Percentiles rank a stretch among this genome's conserved stretches.
phyloP scores from a whole-genome alignment of 2,113 vertebrate species.

The Neomonachus schauinslandi region DNA sequence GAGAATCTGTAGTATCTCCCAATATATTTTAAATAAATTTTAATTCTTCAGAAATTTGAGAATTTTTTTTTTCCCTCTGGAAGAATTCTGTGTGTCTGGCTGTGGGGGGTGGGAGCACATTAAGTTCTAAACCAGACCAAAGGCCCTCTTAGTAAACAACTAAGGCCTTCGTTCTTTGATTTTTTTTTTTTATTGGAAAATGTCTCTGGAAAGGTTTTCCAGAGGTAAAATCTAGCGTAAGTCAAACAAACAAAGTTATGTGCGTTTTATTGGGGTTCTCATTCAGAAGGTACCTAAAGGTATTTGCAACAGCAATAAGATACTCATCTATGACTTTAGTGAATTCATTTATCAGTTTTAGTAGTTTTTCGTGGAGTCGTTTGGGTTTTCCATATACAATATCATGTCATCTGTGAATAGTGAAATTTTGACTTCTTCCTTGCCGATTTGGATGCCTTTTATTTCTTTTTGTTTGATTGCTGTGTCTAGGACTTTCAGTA shows the following conservation, averaged over 20 bases:
- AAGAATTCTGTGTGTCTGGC: neutral
- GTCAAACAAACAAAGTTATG: neutral
- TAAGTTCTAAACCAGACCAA: neutral
- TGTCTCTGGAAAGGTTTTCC: conserved; percentile 19
- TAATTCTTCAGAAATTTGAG: neutral
- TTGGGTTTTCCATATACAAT: neutral
- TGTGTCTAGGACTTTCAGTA: neutral
- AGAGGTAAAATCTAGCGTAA: conserved; percentile 41
- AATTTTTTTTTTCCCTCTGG: neutral
- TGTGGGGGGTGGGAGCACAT: neutral
- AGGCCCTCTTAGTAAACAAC: neutral
- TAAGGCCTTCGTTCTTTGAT: neutral
- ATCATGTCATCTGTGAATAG: neutral
- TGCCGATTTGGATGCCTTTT: neutral
- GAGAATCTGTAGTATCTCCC: neutral
- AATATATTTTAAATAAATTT: conserved; percentile 14
- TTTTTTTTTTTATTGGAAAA: neutral
- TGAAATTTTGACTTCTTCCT: neutral
- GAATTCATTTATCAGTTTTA: neutral
- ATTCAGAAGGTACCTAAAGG: conserved; percentile 15
- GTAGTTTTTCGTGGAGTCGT: neutral
- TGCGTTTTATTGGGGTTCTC: neutral
- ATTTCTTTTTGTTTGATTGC: neutral
- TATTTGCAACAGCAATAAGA: neutral
- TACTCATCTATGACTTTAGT: neutral